A percentile compares a stretch with the other conserved stretches of the same genome.
phyloP scores from a whole-genome alignment of 2,888 invertebrate species.

The Aphodius granarius region DNA sequence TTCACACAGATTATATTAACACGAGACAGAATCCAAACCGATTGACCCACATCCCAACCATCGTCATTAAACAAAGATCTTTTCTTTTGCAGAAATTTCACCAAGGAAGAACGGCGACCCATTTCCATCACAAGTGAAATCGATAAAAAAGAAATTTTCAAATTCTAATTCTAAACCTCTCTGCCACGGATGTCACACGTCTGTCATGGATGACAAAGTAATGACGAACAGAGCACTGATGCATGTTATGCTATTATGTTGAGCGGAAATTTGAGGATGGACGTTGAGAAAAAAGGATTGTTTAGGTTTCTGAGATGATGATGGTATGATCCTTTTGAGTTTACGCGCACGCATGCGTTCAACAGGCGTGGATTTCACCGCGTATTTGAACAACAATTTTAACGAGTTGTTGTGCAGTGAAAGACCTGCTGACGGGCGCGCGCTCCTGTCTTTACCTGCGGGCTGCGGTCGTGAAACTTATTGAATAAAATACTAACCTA shows the following conservation, averaged over 20 bases:
- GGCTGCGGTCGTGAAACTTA: too few species aligned
- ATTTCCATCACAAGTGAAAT: not conserved
- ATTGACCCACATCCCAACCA: not conserved
- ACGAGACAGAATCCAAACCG: not conserved
- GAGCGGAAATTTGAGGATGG: not conserved
- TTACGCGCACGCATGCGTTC: not conserved
- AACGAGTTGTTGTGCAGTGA: not conserved
- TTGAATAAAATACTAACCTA: not conserved
- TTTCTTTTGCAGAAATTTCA: not conserved
- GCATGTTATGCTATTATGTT: too few species aligned
- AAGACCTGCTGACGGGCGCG: not conserved
- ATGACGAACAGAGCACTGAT: too few species aligned
- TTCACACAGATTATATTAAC: not conserved
- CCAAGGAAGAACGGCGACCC: not conserved
- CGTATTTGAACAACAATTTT: not conserved
- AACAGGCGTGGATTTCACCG: not conserved
- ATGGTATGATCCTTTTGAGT: not conserved
- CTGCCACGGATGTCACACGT: not conserved
- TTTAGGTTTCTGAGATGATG: not conserved
- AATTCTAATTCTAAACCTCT: not conserved
- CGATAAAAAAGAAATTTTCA: not conserved
- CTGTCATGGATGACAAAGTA: not conserved
- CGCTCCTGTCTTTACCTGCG: not conserved
- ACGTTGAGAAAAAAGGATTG: not conserved
- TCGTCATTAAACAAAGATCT: not conserved